Conservation (phyloP, 2,113 vertebrate genomes). For the Colius striatus region DNA sequence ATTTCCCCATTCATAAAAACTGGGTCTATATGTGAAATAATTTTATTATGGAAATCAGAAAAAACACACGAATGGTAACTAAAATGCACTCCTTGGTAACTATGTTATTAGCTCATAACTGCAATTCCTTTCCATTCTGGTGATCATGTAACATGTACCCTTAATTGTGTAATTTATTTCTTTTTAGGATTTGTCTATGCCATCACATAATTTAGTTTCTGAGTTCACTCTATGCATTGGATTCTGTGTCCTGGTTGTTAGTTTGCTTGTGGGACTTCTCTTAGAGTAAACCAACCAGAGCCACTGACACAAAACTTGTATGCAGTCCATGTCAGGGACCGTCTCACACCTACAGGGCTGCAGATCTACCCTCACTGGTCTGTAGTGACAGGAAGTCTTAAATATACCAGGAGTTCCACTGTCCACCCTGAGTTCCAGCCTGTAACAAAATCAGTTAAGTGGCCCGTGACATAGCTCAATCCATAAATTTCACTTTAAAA, state of each 20-base stretch:
- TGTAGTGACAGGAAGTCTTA: not conserved
- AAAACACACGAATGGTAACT: not conserved
- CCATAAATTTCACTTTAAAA: not conserved
- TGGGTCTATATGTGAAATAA: not conserved
- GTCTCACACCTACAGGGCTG: not conserved
- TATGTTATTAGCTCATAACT: not conserved
- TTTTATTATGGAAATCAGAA: not conserved
- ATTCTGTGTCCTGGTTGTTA: not conserved
- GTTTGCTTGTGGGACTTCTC: not conserved
- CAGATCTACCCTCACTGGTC: not conserved
- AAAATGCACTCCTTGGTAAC: not conserved
- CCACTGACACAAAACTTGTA: not conserved
- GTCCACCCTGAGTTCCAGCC: not conserved
- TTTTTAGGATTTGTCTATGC: not conserved
- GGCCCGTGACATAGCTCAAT: not conserved
- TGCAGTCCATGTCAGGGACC: not conserved
- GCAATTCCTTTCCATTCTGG: not conserved
- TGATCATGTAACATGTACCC: not conserved
- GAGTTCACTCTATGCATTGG: not conserved
- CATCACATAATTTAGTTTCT: not conserved
- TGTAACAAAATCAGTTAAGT: not conserved
- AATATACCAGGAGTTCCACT: not conserved
- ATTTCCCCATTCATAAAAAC: not conserved
- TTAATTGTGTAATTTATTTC: not conserved
- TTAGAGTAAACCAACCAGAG: not conserved